phyloP scores from a whole-genome alignment of 37 sponge, comb jelly and placozoan species.

The Oopsacas minuta region DNA sequence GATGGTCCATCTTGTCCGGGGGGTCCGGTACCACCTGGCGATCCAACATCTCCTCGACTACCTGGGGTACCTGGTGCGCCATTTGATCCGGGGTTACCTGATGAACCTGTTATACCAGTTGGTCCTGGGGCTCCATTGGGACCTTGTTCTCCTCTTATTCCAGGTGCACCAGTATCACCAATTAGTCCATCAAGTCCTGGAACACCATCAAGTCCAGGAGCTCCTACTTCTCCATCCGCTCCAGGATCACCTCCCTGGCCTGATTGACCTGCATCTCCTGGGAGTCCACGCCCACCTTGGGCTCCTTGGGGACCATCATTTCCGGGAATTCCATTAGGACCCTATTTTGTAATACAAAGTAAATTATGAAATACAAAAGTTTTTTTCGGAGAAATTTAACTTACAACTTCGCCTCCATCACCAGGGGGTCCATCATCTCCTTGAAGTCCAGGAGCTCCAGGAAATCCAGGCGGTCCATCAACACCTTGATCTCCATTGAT shows the following conservation, averaged over 20 bases:
- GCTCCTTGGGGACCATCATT: neutral
- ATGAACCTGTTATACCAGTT: neutral
- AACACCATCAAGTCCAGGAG: neutral
- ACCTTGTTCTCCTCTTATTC: neutral
- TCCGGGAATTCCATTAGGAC: neutral
- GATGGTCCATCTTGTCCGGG: neutral
- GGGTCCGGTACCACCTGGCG: neutral
- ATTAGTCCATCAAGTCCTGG: neutral
- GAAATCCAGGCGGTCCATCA: neutral
- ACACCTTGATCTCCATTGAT: conserved; percentile 3
- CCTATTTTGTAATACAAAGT: neutral
- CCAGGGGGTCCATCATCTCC: neutral
- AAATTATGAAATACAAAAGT: neutral
- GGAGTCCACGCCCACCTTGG: neutral
- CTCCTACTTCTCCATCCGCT: neutral
- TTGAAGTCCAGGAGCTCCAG: neutral
- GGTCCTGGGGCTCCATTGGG: neutral
- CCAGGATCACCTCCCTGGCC: neutral
- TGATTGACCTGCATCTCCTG: neutral
- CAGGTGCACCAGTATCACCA: neutral
- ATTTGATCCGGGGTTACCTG: neutral
- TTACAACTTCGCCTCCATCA: conserved; percentile 6
- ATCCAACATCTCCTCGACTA: neutral
- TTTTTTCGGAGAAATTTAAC: neutral
- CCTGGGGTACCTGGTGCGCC: neutral